phyloP scores from a whole-genome alignment of 2,113 vertebrate species.

The Actenoides lindsayi region DNA sequence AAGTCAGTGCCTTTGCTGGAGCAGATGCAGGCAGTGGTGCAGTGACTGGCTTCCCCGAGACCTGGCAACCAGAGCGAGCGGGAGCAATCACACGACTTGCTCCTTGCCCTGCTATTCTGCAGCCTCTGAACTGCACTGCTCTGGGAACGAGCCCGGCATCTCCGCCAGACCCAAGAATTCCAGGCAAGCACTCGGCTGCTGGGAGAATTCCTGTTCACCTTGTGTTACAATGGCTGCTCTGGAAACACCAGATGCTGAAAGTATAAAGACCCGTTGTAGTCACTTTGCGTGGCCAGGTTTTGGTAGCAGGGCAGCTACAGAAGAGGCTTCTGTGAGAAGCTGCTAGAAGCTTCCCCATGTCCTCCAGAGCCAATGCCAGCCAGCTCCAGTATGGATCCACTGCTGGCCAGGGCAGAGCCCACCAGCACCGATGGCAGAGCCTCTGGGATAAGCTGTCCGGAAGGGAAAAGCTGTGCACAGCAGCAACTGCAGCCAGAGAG shows the following conservation, averaged over 20 bases:
- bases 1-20: background rate
- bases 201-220: too few relatives aligned
- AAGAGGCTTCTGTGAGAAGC: background rate
- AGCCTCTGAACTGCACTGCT: background rate
- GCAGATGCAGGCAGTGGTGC: background rate
- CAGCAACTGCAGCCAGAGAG: too few relatives aligned
- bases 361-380: background rate
- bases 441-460: background rate
- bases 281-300: accelerated
- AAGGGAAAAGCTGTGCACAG: background rate
- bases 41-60: background rate
- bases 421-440: accelerated
- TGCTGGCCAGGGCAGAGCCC: too few relatives aligned
- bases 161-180: slow-evolving; percentile 19
- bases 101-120: background rate
- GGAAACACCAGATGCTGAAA: slow-evolving; percentile 39
- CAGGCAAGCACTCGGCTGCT: background rate
- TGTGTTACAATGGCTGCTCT: background rate
- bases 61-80: background rate
- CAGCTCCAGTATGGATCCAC: background rate
- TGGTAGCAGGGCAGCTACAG: background rate
- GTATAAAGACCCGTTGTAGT: background rate
- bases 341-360: background rate
- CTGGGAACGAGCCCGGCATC: slow-evolving; percentile 4
- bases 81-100: background rate